Conservation (phyloP, 1,140 invertebrate species). For the Dufourea novaeangliae region DNA sequence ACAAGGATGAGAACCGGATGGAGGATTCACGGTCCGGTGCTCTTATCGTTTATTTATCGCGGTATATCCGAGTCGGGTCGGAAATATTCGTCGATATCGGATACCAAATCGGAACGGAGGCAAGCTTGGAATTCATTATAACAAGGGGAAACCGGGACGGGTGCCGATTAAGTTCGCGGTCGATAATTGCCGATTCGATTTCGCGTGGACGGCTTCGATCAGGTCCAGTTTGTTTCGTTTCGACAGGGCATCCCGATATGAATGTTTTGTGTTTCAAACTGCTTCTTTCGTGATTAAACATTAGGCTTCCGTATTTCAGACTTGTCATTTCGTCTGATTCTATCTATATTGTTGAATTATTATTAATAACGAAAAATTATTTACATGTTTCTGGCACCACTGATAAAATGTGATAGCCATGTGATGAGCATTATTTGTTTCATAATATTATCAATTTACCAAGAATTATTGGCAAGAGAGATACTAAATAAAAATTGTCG, state of each 20-base stretch:
- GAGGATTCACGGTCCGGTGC: conserved; percentile 58
- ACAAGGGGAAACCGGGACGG: conserved; percentile 14
- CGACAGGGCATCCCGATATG: neutral
- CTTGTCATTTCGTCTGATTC: neutral
- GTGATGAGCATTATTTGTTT: neutral
- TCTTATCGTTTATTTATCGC: conserved; percentile 72
- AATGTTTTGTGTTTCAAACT: neutral
- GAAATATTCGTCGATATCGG: conserved; percentile 33
- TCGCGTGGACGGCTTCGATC: conserved; percentile 17
- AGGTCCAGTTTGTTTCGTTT: neutral
- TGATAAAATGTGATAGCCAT: too few species aligned
- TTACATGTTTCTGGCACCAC: neutral
- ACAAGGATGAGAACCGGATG: conserved; percentile 65
- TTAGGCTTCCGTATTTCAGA: neutral
- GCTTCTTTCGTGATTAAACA: neutral
- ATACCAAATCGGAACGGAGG: conserved; percentile 33
- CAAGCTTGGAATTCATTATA: conserved; percentile 35
- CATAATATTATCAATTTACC: too few species aligned
- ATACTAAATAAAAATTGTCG: neutral
- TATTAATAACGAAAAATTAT: too few species aligned
- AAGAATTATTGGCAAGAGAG: too few species aligned
- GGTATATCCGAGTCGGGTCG: conserved; percentile 18
- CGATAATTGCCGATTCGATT: conserved; percentile 41
- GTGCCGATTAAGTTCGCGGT: conserved; percentile 31
- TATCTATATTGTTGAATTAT: too few species aligned